Percentiles rank a stretch among this genome's conserved stretches.
phyloP scores from a whole-genome alignment of 2,113 vertebrate species.

The Prunella himalayana region DNA sequence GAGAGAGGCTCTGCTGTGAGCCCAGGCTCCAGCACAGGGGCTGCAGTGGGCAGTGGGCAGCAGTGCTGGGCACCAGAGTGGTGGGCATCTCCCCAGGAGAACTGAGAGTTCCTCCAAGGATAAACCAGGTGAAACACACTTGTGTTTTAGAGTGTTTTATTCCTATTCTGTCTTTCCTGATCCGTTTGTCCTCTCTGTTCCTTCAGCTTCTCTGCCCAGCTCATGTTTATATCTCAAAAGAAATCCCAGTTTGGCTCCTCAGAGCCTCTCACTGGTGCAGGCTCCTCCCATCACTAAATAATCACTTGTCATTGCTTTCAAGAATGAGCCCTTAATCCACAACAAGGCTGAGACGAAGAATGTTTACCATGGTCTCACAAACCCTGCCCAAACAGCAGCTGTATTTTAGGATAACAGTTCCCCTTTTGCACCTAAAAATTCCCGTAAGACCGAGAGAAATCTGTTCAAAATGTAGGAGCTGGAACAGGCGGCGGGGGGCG shows the following conservation, averaged over 20 bases:
- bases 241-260: not conserved
- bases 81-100: not conserved
- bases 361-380: not conserved
- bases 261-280: not conserved
- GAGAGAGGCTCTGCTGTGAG: not conserved
- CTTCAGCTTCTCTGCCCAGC: not conserved
- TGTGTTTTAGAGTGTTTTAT: not conserved
- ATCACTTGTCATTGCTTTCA: not conserved
- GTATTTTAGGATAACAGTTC: not conserved
- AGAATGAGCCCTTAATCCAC: not conserved
- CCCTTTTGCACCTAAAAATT: not conserved
- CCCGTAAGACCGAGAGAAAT: not conserved
- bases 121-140: not conserved
- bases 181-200: not conserved
- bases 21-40: not conserved
- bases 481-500: not conserved
- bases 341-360: not conserved
- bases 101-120: not conserved
- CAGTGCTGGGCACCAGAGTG: accelerated
- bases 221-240: accelerated
- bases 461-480: not conserved
- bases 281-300: not conserved
- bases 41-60: not conserved
- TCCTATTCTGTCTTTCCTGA: not conserved
- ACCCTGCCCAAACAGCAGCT: not conserved